phyloP scores from a whole-genome alignment of 2,888 invertebrate species.

The Ophraella communa region DNA sequence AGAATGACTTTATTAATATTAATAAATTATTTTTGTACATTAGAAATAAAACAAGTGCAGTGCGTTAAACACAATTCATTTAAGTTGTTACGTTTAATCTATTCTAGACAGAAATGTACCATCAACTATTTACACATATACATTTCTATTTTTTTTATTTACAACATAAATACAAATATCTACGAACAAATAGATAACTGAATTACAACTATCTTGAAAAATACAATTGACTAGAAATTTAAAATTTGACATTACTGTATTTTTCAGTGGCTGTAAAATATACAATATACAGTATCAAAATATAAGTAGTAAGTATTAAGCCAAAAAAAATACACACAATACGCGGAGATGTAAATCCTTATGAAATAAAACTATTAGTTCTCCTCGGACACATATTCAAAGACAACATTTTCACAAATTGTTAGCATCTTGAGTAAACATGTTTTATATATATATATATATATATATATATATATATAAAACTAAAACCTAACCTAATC shows the following conservation, averaged over 20 bases:
- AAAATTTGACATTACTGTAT: not conserved
- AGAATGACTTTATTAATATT: conserved; percentile 41
- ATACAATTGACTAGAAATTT: conserved; percentile 34
- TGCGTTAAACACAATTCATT: conserved; percentile 42
- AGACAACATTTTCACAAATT: no score
- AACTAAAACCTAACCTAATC: no score
- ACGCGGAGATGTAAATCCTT: no score
- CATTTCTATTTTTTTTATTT: conserved; percentile 42
- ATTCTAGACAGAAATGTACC: conserved; percentile 46
- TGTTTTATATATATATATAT: no score
- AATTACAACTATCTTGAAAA: conserved; percentile 16
- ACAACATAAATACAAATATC: conserved; percentile 29
- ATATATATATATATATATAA: no score
- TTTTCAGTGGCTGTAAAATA: not conserved
- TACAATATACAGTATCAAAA: not conserved
- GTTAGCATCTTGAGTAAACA: no score
- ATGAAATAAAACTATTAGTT: no score
- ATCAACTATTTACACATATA: conserved; percentile 49
- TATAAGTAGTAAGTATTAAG: not conserved
- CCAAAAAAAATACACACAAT: not conserved
- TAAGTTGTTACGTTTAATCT: conserved; percentile 40
- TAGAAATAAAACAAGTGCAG: conserved; percentile 40
- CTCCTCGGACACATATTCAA: no score
- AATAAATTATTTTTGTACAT: conserved; percentile 46
- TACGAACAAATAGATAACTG: conserved; percentile 1